These are phyloP conservation scores for Heliangelus exortis DNA, from an alignment of 2,797 vertebrate species.

Conservation along the genomic window DNA sequence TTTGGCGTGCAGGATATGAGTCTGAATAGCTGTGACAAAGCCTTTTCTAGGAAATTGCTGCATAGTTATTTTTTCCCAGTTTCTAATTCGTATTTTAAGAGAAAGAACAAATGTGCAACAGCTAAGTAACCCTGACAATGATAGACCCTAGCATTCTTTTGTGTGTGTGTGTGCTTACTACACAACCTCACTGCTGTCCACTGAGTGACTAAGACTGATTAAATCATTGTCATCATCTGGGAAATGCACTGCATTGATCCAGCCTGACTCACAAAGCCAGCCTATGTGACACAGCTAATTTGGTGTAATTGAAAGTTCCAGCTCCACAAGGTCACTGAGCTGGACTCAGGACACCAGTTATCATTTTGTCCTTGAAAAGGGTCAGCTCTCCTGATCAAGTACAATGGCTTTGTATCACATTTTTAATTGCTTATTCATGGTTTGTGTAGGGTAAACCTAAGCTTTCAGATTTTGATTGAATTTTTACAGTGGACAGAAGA, in stretches of 20 bases:
- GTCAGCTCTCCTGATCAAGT: background rate
- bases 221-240: constrained; percentile 13
- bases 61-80: constrained; percentile 47
- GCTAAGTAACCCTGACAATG: constrained; percentile 21
- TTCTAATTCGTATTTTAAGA: constrained; percentile 69
- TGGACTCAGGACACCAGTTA: background rate
- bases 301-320: constrained; percentile 38
- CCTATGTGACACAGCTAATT: constrained; percentile 2
- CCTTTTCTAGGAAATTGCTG: constrained; percentile 52
- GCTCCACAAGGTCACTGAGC: constrained; percentile 34
- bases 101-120: constrained; percentile 21
- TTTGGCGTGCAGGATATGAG: constrained; percentile 43
- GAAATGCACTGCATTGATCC: constrained; percentile 5
- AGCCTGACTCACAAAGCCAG: background rate
- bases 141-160: constrained; percentile 14
- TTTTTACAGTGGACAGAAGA: constrained; percentile 17
- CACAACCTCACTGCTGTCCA: background rate
- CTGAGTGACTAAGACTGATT: constrained; percentile 23
- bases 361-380: constrained; percentile 26
- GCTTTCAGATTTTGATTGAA: constrained; percentile 24
- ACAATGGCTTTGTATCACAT: background rate
- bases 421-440: constrained; percentile 20
- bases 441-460: background rate
- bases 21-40: constrained; percentile 64
- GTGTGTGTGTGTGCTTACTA: constrained; percentile 7